Evolutionary conservation across 2,113 vertebrate genomes (phyloP).

Genomic region (Arenaria interpres): DNA sequence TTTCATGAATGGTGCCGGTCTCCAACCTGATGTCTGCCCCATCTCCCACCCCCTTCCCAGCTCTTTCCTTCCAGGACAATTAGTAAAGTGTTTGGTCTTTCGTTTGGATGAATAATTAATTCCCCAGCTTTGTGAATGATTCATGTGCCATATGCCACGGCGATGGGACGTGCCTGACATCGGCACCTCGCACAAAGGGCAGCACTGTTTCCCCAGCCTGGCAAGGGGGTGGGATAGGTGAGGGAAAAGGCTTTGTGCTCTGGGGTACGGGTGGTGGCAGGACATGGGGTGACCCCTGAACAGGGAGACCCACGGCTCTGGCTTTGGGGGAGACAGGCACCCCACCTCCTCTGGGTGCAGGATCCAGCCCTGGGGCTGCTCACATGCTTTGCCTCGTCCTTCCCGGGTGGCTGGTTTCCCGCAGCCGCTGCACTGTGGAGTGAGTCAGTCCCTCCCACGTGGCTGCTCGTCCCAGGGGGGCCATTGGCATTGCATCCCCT

Average conservation of each 20-base stretch:
- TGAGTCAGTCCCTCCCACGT: background rate
- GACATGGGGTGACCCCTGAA: fast-evolving
- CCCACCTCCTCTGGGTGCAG: fast-evolving
- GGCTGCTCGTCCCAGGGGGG: background rate
- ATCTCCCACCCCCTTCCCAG: background rate
- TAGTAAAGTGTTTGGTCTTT: conserved; percentile 84
- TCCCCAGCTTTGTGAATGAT: conserved; percentile 81
- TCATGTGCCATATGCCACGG: conserved; percentile 85
- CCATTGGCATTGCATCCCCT: background rate
- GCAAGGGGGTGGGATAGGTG: background rate
- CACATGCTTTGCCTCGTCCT: background rate
- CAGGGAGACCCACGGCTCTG: background rate
- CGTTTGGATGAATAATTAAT: conserved; percentile 88
- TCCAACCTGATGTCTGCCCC: background rate
- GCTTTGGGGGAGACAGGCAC: background rate
- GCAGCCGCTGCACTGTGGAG: fast-evolving
- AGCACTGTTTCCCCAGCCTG: background rate
- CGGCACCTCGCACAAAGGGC: background rate
- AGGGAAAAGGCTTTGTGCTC: fast-evolving
- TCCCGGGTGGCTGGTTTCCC: background rate
- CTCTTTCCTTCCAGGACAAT: conserved; percentile 73
- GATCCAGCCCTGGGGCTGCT: fast-evolving
- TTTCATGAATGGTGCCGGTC: background rate
- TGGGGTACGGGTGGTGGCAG: background rate
- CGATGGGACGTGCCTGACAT: background rate